Evolutionary conservation across 1,140 invertebrate species (phyloP), one percentile per base, ranked within the genome.

Genomic region (Mizuhopecten yessoensis): DNA sequence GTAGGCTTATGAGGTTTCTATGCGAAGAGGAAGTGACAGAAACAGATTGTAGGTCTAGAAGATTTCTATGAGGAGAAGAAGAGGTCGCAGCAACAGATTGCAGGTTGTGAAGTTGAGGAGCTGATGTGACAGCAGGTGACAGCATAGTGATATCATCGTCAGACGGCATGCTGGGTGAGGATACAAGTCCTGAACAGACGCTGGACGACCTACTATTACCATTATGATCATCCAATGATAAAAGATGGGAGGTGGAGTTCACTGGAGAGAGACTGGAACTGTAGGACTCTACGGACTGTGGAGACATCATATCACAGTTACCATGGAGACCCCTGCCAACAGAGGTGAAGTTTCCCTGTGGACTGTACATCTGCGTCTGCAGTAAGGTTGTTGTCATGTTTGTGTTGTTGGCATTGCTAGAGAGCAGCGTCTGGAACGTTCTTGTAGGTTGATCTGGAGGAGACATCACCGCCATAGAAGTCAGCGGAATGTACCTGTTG

Each of bases 1-100:
- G 57, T 75, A 75, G n/a, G 57, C 57, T 75, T 75, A 75, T 75
- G 57, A 75, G 57, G 29, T 29, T 75, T 75, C 57, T 75, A 0
- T 75, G 57, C 5, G 57, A n/a, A 29, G 57, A n/a, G 29, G 57
- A 75, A 17, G 57, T 75, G 1, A 75, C 57, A 15, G 45, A 49
- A 13, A 49, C 45, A 75, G 57, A 3, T 29, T 75, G 57, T 1
- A 75, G 23, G 5, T 75, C 57, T 29, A 29, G 23, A n/a, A 75
- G 57, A 75, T 75, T 75, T n/a, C n/a, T n/a, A 2, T 75, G 57
- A 17, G 57, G 23, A 29, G 57, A n/a, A 75, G 45, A 49, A 1
- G 57, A 75, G 23, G 57, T 75, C 23, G 3, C 23, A 29, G 57
- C 5, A 75, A 29, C 57, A 75, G 57, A 29, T 29, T 75, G 57